phyloP scores from a whole-genome alignment of 2,113 vertebrate species.

The Salminus brasiliensis region DNA sequence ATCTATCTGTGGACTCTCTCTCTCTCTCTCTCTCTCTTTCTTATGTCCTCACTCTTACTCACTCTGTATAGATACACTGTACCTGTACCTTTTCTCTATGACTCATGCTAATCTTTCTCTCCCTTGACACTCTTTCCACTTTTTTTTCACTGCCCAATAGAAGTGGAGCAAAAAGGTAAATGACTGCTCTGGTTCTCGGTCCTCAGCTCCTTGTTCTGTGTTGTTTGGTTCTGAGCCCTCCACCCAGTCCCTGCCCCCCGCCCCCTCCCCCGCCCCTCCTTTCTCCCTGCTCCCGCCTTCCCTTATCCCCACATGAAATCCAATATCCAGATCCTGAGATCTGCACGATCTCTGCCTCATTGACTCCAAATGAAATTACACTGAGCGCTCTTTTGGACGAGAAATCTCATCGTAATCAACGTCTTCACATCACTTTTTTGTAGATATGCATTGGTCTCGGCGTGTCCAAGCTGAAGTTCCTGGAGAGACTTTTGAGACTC shows the following conservation, averaged over 20 bases:
- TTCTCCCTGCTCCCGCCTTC: conserved; percentile 65
- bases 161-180: conserved; percentile 99
- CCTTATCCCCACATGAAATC: conserved; percentile 37
- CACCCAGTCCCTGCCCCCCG: conserved; percentile 74
- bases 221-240: conserved; percentile 81
- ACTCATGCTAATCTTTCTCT: conserved; percentile 99
- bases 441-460: conserved; percentile 34
- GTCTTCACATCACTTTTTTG: conserved; percentile 27
- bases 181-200: conserved; percentile 87
- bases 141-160: conserved; percentile 95
- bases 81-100: conserved; percentile 81
- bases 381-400: conserved; percentile 27
- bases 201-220: conserved; percentile 89
- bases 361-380: conserved; percentile 33
- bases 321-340: conserved; percentile 29
- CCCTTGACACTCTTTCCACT: conserved; percentile 85
- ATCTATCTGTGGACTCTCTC: conserved; percentile 29
- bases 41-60: conserved; percentile 4
- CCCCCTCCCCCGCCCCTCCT: conserved; percentile 23
- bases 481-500: conserved; percentile 15
- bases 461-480: conserved; percentile 38
- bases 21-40: too few relatives aligned
- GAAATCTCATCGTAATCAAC: conserved; percentile 31
- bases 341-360: conserved; percentile 36
- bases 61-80: conserved; percentile 59